These are phyloP conservation scores for Stichopus horrens DNA, from an alignment of 53 echinoderm and acorn worm genomes.

Conservation along the genomic window DNA sequence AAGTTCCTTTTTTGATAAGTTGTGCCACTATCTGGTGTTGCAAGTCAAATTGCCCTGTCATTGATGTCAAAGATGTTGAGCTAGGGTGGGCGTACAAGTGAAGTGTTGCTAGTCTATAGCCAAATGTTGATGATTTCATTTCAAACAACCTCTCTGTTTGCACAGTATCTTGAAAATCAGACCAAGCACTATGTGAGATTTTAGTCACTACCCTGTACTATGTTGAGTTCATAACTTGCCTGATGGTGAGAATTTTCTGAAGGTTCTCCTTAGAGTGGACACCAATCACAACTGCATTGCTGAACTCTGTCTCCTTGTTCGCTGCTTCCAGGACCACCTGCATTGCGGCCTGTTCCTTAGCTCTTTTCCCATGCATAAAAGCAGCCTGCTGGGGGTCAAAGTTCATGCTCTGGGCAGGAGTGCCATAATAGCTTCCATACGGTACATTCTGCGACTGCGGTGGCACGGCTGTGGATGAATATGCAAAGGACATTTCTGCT, in stretches of 20 bases:
- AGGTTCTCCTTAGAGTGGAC: slow-evolving; percentile 49
- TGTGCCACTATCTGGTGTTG: too few relatives aligned
- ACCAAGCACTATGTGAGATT: too few relatives aligned
- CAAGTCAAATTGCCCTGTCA: too few relatives aligned
- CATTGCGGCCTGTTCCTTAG: slow-evolving; percentile 65
- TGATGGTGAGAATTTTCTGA: slow-evolving; percentile 45
- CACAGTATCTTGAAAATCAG: too few relatives aligned
- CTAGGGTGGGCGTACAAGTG: too few relatives aligned
- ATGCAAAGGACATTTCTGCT: slow-evolving; percentile 57
- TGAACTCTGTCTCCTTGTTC: slow-evolving; percentile 57
- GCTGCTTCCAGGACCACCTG: slow-evolving; percentile 61
- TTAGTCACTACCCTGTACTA: too few relatives aligned
- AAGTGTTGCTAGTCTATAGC: too few relatives aligned
- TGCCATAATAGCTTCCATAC: slow-evolving; percentile 33
- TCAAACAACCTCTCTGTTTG: too few relatives aligned
- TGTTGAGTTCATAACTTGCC: slow-evolving; percentile 1
- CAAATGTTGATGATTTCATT: too few relatives aligned
- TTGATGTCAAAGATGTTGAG: too few relatives aligned
- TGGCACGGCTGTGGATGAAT: slow-evolving; percentile 25
- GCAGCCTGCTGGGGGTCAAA: slow-evolving; percentile 54
- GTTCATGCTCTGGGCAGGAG: slow-evolving; percentile 40
- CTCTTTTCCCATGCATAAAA: slow-evolving; percentile 53
- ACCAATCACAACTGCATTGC: slow-evolving; percentile 50
- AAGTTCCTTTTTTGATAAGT: too few relatives aligned
- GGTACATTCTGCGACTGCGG: background rate